Percentiles rank a stretch among this genome's conserved stretches.
phyloP scores from a whole-genome alignment of 2,888 invertebrate species.

The Ephialtes manifestator region DNA sequence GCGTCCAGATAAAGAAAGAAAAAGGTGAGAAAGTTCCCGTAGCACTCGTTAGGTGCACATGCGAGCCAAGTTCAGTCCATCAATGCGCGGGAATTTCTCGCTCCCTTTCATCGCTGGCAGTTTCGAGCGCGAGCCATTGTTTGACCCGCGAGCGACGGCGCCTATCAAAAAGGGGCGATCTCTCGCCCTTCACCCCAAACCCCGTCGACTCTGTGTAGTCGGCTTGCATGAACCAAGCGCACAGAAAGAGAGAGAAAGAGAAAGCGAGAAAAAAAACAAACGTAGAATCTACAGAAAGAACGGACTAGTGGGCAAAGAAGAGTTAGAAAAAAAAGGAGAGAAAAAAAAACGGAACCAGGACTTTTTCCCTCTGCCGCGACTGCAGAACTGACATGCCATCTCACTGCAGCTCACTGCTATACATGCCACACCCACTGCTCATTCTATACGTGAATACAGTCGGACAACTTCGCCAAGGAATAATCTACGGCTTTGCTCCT shows the following conservation, averaged over 20 bases:
- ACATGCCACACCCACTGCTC: slow-evolving; percentile 30
- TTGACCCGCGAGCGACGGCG: slow-evolving; percentile 45
- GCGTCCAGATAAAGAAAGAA: slow-evolving; percentile 7
- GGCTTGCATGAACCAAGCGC: slow-evolving; percentile 30
- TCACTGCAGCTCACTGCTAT: slow-evolving; percentile 38
- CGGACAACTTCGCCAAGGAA: slow-evolving; percentile 69
- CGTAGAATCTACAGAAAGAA: slow-evolving; percentile 33
- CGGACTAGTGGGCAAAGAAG: slow-evolving; percentile 27
- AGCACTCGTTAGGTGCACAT: slow-evolving; percentile 39
- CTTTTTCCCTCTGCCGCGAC: slow-evolving; percentile 40
- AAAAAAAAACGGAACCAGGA: slow-evolving; percentile 48
- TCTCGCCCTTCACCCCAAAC: slow-evolving; percentile 33
- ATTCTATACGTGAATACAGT: slow-evolving; percentile 61
- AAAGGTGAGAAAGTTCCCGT: slow-evolving; percentile 20
- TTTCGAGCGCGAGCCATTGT: slow-evolving; percentile 58
- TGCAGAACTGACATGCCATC: slow-evolving; percentile 32
- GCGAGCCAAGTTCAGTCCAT: slow-evolving; percentile 45
- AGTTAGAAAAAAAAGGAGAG: slow-evolving; percentile 44
- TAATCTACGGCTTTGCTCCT: slow-evolving; percentile 75
- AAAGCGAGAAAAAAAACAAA: slow-evolving; percentile 7
- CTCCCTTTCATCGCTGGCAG: slow-evolving; percentile 51
- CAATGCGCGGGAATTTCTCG: slow-evolving; percentile 48
- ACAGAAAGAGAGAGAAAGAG: slow-evolving; percentile 27
- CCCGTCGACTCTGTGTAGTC: slow-evolving; percentile 22
- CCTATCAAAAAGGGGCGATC: slow-evolving; percentile 50